These are phyloP conservation scores for Zosterops hypoxanthus DNA, from an alignment of 2,113 vertebrate genomes.

Conservation along the genomic window DNA sequence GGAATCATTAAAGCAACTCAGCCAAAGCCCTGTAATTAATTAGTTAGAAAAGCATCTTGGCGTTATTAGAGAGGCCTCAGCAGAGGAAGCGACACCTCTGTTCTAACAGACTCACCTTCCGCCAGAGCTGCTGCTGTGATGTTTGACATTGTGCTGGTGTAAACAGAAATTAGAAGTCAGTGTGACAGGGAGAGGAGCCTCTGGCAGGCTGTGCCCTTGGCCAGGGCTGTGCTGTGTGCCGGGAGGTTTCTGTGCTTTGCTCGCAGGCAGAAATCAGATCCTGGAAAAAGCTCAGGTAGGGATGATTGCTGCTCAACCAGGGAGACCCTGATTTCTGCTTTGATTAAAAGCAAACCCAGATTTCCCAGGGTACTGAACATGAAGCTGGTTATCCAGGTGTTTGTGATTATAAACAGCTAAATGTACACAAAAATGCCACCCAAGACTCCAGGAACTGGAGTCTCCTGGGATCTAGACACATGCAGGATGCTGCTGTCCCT, in stretches of 20 bases:
- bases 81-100: constrained; percentile 27
- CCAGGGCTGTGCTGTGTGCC: neutral
- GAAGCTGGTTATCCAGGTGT: neutral
- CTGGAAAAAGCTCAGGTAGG: constrained; percentile 22
- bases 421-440: neutral
- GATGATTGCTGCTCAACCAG: neutral
- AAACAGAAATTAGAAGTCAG: constrained; percentile 46
- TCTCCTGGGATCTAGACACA: neutral
- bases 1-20: constrained; percentile 59
- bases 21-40: constrained; percentile 67
- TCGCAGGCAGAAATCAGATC: neutral
- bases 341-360: neutral
- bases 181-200: neutral
- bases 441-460: neutral
- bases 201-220: constrained; percentile 31
- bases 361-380: neutral
- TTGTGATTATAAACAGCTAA: neutral
- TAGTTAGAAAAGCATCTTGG: constrained; percentile 62
- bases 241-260: neutral
- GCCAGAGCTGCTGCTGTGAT: constrained; percentile 8
- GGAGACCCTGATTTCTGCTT: neutral
- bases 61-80: constrained; percentile 35
- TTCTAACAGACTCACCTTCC: constrained; percentile 14
- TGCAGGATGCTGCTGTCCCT: neutral
- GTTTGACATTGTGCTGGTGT: constrained; percentile 45